Conservation (phyloP, 2,888 invertebrate species). For the Nephrotoma flavescens region DNA sequence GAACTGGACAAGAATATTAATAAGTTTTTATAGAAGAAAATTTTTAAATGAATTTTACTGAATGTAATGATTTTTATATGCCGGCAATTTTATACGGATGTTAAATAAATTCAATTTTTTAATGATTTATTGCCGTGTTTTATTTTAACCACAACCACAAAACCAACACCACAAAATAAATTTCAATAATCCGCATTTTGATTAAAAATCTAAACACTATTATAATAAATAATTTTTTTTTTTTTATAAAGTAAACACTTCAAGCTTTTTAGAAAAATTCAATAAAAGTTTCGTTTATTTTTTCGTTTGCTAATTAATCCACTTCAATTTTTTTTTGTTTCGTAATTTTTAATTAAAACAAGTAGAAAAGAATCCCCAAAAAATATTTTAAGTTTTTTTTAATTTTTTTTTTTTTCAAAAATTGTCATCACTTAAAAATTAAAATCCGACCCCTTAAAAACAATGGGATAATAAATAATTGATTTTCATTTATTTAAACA, state of each 20-base stretch:
- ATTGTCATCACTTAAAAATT: not conserved
- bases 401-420: not conserved
- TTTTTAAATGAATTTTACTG: not conserved
- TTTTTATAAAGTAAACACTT: not conserved
- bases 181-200: not conserved
- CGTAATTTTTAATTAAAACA: not conserved
- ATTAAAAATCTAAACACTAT: not conserved
- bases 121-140: not conserved
- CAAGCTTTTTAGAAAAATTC: not conserved
- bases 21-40: not conserved
- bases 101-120: not conserved
- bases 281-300: not conserved
- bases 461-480: not conserved
- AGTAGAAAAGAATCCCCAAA: not conserved
- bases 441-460: not conserved
- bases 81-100: not conserved
- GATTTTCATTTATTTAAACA: not conserved
- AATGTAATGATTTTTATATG: not conserved
- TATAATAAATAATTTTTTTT: not conserved
- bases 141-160: not conserved
- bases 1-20: not conserved
- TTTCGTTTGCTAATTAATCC: not conserved
- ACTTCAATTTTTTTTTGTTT: not conserved
- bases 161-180: not conserved
- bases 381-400: not conserved